Evolutionary conservation across 2,888 invertebrate genomes (phyloP).

Genomic region (Meliscaeva auricollis): DNA sequence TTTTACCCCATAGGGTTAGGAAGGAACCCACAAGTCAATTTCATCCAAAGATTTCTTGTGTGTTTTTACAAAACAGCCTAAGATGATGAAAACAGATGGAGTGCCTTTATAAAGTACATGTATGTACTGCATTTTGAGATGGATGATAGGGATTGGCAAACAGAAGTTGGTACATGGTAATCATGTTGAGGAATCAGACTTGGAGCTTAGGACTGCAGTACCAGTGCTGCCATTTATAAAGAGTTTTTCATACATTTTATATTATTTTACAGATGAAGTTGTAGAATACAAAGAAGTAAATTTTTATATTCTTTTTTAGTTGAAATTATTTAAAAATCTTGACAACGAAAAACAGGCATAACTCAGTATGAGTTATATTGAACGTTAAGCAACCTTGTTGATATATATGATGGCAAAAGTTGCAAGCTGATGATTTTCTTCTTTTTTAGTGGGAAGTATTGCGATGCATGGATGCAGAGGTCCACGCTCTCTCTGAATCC

Average conservation of each 20-base stretch:
- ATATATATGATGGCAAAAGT: too few relatives aligned
- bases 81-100: constrained; percentile 43
- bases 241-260: background rate
- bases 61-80: constrained; percentile 56
- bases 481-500: too few relatives aligned
- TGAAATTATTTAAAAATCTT: too few relatives aligned
- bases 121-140: constrained; percentile 39
- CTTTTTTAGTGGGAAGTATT: too few relatives aligned
- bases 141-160: constrained; percentile 53
- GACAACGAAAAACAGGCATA: too few relatives aligned
- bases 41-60: constrained; percentile 1
- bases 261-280: too few relatives aligned
- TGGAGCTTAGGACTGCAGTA: constrained; percentile 14
- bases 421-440: too few relatives aligned
- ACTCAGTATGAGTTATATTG: too few relatives aligned
- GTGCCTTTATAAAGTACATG: constrained; percentile 46
- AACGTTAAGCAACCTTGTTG: too few relatives aligned
- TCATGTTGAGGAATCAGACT: constrained; percentile 4
- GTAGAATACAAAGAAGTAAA: too few relatives aligned
- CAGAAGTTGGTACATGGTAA: constrained; percentile 24
- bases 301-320: too few relatives aligned
- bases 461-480: too few relatives aligned
- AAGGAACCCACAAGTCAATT: constrained; percentile 9
- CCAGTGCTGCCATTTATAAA: constrained; percentile 19
- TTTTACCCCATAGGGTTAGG: constrained; percentile 14